These are phyloP conservation scores for Eidolon helvum DNA, from an alignment of 2,113 vertebrate species.

Conservation along the genomic window DNA sequence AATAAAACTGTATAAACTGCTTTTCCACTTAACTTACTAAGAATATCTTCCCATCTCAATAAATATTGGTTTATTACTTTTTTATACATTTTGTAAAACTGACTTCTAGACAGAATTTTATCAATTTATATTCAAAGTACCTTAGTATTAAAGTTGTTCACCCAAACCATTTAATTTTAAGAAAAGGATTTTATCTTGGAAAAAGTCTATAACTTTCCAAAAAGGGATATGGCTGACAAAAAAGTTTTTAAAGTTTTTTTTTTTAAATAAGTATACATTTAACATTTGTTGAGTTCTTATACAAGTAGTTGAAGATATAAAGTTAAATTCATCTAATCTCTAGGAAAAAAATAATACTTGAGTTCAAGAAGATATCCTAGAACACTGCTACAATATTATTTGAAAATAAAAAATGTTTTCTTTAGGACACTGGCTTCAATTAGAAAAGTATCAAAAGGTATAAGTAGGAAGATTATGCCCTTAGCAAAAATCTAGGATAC, in stretches of 20 bases:
- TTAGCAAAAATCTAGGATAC: not conserved
- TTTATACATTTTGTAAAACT: not conserved
- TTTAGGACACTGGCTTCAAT: not conserved
- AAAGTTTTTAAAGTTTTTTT: not conserved
- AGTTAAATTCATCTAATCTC: not conserved
- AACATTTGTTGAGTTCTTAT: not conserved
- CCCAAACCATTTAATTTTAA: not conserved
- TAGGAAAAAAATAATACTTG: not conserved
- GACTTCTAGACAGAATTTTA: not conserved
- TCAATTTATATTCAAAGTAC: not conserved
- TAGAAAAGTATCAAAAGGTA: not conserved
- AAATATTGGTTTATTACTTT: not conserved
- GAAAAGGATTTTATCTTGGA: not conserved
- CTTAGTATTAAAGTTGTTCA: not conserved
- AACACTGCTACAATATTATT: not conserved
- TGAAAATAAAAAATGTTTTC: not conserved
- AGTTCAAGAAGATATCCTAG: not conserved
- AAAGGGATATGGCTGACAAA: not conserved
- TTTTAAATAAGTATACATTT: not conserved
- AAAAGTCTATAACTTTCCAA: not conserved
- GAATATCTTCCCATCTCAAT: not conserved
- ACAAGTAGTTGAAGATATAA: not conserved
- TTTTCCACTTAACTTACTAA: not conserved
- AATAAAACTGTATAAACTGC: not conserved
- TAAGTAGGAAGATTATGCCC: not conserved